phyloP scores from a whole-genome alignment of 2,797 vertebrate genomes.

The Buceros bicornis region DNA sequence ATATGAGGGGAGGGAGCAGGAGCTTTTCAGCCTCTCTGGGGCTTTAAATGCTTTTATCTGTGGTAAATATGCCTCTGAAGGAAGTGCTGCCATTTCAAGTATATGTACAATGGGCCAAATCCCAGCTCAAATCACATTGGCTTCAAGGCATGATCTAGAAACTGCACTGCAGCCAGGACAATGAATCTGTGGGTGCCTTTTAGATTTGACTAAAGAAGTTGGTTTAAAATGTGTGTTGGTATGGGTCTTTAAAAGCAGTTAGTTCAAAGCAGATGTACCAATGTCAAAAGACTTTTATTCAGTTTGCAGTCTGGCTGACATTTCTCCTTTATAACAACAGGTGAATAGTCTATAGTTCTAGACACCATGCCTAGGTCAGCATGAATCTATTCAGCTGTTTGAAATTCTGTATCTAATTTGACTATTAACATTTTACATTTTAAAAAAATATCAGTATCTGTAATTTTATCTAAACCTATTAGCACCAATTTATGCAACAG shows the following conservation, averaged over 20 bases:
- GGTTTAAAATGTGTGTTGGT: background rate
- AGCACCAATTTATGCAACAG: background rate
- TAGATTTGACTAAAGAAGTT: background rate
- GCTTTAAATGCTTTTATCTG: background rate
- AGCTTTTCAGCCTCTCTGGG: background rate
- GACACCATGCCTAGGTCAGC: background rate
- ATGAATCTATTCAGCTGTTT: background rate
- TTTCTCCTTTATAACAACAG: background rate
- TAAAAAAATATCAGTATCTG: background rate
- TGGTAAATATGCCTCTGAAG: background rate
- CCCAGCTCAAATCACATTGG: background rate
- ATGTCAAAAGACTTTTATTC: background rate
- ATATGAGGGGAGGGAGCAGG: fast-evolving
- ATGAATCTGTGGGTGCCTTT: background rate
- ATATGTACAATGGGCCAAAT: background rate
- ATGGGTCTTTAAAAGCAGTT: background rate
- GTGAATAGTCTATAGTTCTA: background rate
- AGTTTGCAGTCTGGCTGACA: background rate
- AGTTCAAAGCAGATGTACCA: background rate
- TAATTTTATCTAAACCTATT: background rate
- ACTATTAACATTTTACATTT: background rate
- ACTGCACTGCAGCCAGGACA: background rate
- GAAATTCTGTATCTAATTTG: background rate
- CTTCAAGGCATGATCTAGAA: background rate
- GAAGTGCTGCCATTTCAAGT: background rate